Evolutionary conservation across 2,113 vertebrate species (phyloP).

Genomic region (Lamprologus callipterus): DNA sequence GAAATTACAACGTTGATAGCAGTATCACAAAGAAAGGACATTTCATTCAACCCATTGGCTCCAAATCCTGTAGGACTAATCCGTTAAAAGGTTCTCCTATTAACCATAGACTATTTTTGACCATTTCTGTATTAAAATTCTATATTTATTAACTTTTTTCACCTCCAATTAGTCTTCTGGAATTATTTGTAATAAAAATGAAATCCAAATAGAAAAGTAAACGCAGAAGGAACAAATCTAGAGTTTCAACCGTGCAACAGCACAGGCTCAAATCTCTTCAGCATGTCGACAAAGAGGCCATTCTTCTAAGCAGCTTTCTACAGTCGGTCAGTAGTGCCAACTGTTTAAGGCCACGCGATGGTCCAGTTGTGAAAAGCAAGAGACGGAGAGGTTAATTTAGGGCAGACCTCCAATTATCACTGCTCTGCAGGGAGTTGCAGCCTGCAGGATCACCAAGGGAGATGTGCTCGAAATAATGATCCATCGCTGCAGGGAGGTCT

Average conservation of each 20-base stretch:
- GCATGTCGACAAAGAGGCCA: neutral
- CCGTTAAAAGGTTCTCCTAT: accelerated
- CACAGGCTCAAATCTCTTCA: neutral
- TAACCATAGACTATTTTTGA: accelerated
- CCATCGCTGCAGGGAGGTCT: neutral
- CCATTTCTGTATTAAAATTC: accelerated
- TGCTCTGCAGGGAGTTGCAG: neutral
- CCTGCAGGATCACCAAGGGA: neutral
- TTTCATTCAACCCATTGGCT: neutral
- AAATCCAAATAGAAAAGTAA: neutral
- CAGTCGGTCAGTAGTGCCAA: neutral
- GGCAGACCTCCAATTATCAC: neutral
- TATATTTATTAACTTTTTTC: neutral
- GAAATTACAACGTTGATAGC: accelerated
- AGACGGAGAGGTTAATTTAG: neutral
- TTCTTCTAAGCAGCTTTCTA: neutral
- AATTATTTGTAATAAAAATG: neutral
- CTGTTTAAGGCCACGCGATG: neutral
- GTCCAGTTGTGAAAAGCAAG: neutral
- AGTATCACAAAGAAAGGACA: neutral
- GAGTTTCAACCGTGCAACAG: neutral
- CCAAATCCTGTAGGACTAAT: accelerated
- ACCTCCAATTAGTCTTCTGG: neutral
- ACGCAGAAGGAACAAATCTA: neutral
- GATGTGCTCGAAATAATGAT: neutral